Percentiles rank a stretch among this genome's conserved stretches.
phyloP scores from a whole-genome alignment of 2,888 invertebrate genomes.

The Drosophila paramelanica region DNA sequence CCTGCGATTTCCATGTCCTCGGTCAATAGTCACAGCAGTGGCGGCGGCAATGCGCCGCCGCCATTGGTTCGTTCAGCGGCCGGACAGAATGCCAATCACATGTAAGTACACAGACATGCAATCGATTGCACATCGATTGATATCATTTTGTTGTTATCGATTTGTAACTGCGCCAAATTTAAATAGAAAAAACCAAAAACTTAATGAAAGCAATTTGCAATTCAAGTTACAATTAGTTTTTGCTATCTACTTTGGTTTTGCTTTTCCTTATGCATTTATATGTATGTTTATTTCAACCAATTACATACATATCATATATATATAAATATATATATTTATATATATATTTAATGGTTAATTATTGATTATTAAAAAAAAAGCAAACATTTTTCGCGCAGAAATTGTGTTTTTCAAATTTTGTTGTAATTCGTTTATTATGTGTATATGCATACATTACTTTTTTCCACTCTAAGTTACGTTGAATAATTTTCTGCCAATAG shows the following conservation, averaged over 20 bases:
- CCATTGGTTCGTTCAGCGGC: slow-evolving; percentile 87
- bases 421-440: slow-evolving; percentile 81
- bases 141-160: slow-evolving; percentile 49
- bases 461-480: slow-evolving; percentile 54
- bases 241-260: slow-evolving; percentile 62
- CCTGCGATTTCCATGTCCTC: slow-evolving; percentile 84
- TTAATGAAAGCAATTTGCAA: slow-evolving; percentile 49
- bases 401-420: slow-evolving; percentile 84
- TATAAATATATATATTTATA: slow-evolving; percentile 33
- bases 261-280: slow-evolving; percentile 33
- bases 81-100: slow-evolving; percentile 84
- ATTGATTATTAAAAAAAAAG: slow-evolving; percentile 18
- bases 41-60: slow-evolving; percentile 86
- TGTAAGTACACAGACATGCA: slow-evolving; percentile 75
- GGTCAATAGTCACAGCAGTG: slow-evolving; percentile 82
- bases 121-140: slow-evolving; percentile 30
- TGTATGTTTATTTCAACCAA: slow-evolving; percentile 12
- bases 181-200: slow-evolving; percentile 6
- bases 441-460: slow-evolving; percentile 56
- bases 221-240: slow-evolving; percentile 47
- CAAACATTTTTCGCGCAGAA: slow-evolving; percentile 57
- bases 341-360: slow-evolving; percentile 47
- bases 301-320: slow-evolving; percentile 26
- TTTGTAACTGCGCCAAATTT: slow-evolving; percentile 38
- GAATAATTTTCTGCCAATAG: slow-evolving; percentile 61